A percentile compares a stretch with the other conserved stretches of the same genome.
phyloP scores from a whole-genome alignment of 2,888 invertebrate species.

The Dysmachus trigonus region DNA sequence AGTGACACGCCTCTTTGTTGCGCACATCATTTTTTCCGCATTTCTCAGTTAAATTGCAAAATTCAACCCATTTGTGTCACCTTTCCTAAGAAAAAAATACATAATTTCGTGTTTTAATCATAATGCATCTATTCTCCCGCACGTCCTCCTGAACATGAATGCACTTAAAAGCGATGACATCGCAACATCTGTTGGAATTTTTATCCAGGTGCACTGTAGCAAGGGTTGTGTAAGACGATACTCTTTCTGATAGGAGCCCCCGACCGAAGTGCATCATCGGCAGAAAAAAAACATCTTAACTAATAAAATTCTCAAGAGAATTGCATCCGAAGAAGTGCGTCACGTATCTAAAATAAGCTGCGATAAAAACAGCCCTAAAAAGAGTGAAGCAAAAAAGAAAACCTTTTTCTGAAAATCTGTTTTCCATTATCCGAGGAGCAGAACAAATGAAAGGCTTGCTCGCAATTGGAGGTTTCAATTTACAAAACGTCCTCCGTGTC shows the following conservation, averaged over 20 bases:
- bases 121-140: neutral
- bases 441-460: neutral
- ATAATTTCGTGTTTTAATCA: neutral
- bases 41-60: neutral
- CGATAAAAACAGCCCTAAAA: neutral
- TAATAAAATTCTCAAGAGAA: neutral
- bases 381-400: neutral
- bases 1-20: neutral
- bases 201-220: neutral
- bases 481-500: neutral
- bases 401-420: neutral
- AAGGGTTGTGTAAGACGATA: neutral
- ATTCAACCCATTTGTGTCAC: neutral
- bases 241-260: neutral
- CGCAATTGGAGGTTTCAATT: conserved; percentile 7
- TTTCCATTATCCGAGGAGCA: neutral
- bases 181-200: neutral
- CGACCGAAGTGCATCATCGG: neutral
- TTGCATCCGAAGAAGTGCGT: neutral
- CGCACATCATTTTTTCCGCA: neutral
- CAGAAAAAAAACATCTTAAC: neutral
- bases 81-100: neutral
- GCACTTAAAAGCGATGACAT: conserved; percentile 13
- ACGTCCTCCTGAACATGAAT: neutral
- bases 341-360: neutral